Base-by-base conservation (phyloP, 2,888 invertebrate species). In the Limnephilus marmoratus region DNA sequence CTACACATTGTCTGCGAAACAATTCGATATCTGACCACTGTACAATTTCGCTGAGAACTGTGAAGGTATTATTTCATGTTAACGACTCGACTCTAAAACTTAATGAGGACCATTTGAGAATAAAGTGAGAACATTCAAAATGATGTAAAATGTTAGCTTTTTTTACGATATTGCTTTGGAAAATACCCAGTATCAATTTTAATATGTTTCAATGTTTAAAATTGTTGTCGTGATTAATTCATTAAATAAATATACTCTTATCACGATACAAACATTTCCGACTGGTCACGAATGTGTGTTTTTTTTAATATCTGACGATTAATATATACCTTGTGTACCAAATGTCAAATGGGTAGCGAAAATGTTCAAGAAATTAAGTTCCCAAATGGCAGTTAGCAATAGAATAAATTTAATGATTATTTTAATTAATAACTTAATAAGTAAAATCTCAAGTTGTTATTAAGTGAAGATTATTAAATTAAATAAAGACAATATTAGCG, bases 1-100 rank as follows among this genome's bases (percentile, higher is more conserved):
- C 82, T 34, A 31, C 13, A 82, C 34, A 34, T 34, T 82, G 29
- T 82, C 82, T 82, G 29, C 34, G 31, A 34, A 82, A 31, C 34
- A 82, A 34, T 82, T 82, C 82, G 31, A 82, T 82, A 82, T 82
- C 82, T 82, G 82, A 82, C 82, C 29, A 34, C 18, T 82, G 31
- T 82, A 82, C 82, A 82, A 82, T 34, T 82, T 82, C 24, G 7
- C 1, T 1, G 68, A 68, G 24, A 68, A 31, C 82, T 82, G 31
- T 34, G 82, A 29, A 82, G 68, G n/a, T 68, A 24, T 68, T 68
- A 82, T 82, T 82, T 82, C 82, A 82, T 31, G 4, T 82, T 82
- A 82, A 82, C 82, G 82, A 82, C 82, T 82, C 29, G 29, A 34
- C 29, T 15, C 4, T 82, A 82, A 82, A 82, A 82, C 31, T 82